Base-by-base conservation (phyloP, 2,888 invertebrate species). In the Ophion ventricosus region DNA sequence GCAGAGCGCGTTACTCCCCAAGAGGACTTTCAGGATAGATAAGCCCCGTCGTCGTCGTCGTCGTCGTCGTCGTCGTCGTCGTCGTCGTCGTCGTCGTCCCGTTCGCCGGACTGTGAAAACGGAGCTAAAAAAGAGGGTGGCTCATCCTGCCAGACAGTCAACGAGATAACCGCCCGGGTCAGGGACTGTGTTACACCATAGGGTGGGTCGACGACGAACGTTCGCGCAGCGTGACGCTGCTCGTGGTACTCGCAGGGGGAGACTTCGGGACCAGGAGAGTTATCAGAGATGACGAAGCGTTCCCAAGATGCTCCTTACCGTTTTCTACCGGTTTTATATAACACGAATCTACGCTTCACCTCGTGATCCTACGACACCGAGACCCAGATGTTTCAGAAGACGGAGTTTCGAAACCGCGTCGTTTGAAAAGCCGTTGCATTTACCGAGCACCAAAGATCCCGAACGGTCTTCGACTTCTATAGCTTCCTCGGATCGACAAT, bases 281-380 rank as follows among this genome's bases (percentile, higher is more conserved):
- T 92, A 92, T 92, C 92, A 91, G 91, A 91, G 89, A 92, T 92
- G 92, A 92, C 91, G 89, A 91, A 92, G 90, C 89, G 88, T 88
- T 92, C 92, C 92, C 92, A 88, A 84, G 92, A 88, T 88, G 88
- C 89, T 91, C 90, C 91, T 92, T 91, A 91, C 88, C 89, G 87
- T 89, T 91, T 89, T 90, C 88, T 72, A 66, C 75, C 76, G 26
- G 56, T 72, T 63, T 56, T 72, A 43, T 74, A 66, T 80, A 64
- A 64, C 61, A 69, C 49, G 66, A 77, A 54, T 76, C 56, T 73
- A 35, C 67, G 14, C 66, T 26, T 75, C 23, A 74, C 29, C 17
- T 4, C 23, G 76, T 56, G 49, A 70, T 56, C 64, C 23, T 72
- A 56, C 75, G 66, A 49, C 49, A 57, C 57, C 57, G 43, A 26